A percentile compares a stretch with the other conserved stretches of the same genome.
These are phyloP conservation scores for Cerastis leucographa DNA, from an alignment of 2,888 invertebrate genomes.

Conservation along the genomic window DNA sequence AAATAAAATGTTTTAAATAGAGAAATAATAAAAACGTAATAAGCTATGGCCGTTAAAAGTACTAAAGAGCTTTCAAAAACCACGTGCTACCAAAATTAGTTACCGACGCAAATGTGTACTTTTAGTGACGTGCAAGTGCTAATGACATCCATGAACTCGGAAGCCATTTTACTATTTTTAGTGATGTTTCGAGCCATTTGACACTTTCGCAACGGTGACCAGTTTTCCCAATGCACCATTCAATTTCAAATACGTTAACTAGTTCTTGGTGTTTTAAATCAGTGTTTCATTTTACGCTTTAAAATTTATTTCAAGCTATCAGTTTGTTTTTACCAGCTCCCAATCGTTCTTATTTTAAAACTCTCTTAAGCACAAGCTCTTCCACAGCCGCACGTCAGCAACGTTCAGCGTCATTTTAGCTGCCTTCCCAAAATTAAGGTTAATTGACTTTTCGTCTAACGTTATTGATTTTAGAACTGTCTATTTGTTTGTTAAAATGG, in stretches of 20 bases:
- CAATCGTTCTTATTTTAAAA: neutral
- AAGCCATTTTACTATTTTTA: constrained; percentile 73
- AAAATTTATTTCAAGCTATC: neutral
- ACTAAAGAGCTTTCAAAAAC: constrained; percentile 15
- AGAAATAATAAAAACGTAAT: neutral
- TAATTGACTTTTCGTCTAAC: constrained; percentile 79
- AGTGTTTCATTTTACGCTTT: neutral
- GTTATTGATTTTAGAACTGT: constrained; percentile 77
- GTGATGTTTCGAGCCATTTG: constrained; percentile 34
- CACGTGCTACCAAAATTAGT: constrained; percentile 9
- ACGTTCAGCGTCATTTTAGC: constrained; percentile 75
- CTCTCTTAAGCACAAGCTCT: neutral
- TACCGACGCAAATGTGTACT: constrained; percentile 39
- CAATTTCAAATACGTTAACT: neutral
- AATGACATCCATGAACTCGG: constrained; percentile 78
- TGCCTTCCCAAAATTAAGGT: constrained; percentile 78
- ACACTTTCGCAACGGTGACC: constrained; percentile 54
- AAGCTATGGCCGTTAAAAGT: neutral
- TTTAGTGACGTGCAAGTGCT: constrained; percentile 56
- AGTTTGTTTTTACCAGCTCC: neutral
- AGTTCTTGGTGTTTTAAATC: neutral
- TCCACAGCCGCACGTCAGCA: neutral
- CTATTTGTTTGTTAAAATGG: constrained; percentile 74
- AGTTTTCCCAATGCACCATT: constrained; percentile 6
- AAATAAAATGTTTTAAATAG: neutral